Evolutionary conservation across 2,113 vertebrate genomes (phyloP).

Genomic region (Mustela lutreola): DNA sequence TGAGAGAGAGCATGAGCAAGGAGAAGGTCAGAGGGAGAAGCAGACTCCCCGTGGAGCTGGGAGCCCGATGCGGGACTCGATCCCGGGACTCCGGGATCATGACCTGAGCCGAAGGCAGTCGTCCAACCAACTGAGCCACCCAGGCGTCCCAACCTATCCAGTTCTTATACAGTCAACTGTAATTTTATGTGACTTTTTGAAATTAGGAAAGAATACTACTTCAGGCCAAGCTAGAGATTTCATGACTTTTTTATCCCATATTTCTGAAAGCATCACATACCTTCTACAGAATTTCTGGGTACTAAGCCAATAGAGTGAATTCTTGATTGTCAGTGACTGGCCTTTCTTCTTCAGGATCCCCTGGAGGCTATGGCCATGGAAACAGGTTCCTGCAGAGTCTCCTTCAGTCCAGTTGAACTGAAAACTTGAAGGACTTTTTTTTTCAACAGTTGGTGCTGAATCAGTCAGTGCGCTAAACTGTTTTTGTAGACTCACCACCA

Average conservation of each 20-base stretch:
- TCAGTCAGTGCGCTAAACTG: slow-evolving; percentile 90
- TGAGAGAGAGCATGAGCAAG: too few species aligned
- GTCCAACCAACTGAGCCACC: too few species aligned
- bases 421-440: slow-evolving; percentile 90
- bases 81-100: too few species aligned
- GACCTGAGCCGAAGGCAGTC: too few species aligned
- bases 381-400: slow-evolving; percentile 86
- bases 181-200: background rate
- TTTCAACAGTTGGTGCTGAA: slow-evolving; percentile 40
- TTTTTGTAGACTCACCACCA: slow-evolving; percentile 89
- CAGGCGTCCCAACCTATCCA: too few species aligned
- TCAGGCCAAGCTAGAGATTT: background rate
- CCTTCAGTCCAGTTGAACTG: slow-evolving; percentile 92
- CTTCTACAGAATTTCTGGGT: slow-evolving; percentile 85
- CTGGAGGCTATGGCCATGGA: slow-evolving; percentile 89
- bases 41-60: too few species aligned
- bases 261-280: slow-evolving; percentile 63
- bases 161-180: background rate
- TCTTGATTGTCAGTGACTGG: slow-evolving; percentile 77
- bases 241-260: background rate
- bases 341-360: slow-evolving; percentile 82
- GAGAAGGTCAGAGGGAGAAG: too few species aligned
- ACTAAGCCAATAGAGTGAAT: slow-evolving; percentile 92
- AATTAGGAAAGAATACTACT: background rate
- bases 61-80: too few species aligned